Conservation (phyloP, 1,140 invertebrate species). For the Pogonognathellus flavescens region DNA sequence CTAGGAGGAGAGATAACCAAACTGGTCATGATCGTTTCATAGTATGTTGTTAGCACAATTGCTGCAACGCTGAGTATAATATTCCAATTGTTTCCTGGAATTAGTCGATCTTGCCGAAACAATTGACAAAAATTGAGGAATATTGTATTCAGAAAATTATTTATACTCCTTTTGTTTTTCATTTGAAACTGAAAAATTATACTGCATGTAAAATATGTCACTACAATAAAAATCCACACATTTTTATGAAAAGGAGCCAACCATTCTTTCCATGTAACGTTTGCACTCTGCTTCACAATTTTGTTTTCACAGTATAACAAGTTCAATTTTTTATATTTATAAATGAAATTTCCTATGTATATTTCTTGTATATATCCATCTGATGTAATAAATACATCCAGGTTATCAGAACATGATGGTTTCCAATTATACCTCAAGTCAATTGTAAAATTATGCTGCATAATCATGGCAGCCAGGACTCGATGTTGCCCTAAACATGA, state of each 20-base stretch:
- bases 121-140: conserved; percentile 6
- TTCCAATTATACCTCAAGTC: no score
- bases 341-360: not conserved
- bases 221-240: not conserved
- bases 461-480: no score
- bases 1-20: not conserved
- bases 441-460: no score
- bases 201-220: not conserved
- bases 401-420: no score
- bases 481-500: no score
- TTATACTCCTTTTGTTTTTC: not conserved
- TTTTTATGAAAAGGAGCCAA: not conserved
- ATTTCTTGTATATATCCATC: no score
- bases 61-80: not conserved
- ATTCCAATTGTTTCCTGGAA: not conserved
- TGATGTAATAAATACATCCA: no score
- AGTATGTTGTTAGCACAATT: not conserved
- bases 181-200: not conserved
- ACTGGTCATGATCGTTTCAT: conserved; percentile 40
- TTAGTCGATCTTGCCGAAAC: not conserved
- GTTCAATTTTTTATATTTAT: not conserved
- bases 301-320: not conserved
- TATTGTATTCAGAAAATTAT: not conserved
- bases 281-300: not conserved
- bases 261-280: not conserved